Percentiles rank a stretch among this genome's conserved stretches.
Evolutionary conservation across 2,888 invertebrate genomes (phyloP).

Genomic region (Melieria omissa): DNA sequence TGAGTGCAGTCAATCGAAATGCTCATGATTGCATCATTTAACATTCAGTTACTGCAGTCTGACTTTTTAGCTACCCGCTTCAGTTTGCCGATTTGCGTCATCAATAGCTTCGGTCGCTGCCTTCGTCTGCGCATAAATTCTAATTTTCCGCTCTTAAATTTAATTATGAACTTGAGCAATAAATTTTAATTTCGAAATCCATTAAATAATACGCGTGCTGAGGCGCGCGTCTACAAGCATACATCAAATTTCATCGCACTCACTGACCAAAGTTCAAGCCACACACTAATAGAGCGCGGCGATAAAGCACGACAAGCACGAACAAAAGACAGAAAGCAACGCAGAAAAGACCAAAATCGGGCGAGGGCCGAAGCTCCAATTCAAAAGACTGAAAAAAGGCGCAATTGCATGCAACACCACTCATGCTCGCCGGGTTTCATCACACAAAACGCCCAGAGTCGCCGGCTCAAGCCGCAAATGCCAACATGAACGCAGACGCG

Average conservation of each 20-base stretch:
- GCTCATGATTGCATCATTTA: no score
- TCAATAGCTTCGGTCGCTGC: no score
- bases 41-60: no score
- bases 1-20: no score
- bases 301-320: background rate
- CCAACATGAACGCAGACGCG: no score
- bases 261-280: slow-evolving; percentile 1
- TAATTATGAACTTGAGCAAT: background rate
- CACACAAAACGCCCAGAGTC: no score
- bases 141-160: no score
- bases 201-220: background rate
- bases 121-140: no score
- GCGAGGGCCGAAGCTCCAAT: background rate
- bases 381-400: background rate
- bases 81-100: no score
- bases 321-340: background rate
- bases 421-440: background rate
- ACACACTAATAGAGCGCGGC: background rate
- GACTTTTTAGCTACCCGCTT: no score
- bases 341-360: background rate
- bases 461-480: no score
- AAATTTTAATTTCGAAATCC: slow-evolving; percentile 15
- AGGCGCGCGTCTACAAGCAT: background rate
- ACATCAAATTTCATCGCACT: background rate
- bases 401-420: slow-evolving; percentile 8